Percentiles rank a stretch among this genome's conserved stretches.
phyloP scores from a whole-genome alignment of 2,113 vertebrate species.

The Embiotoca jacksoni region DNA sequence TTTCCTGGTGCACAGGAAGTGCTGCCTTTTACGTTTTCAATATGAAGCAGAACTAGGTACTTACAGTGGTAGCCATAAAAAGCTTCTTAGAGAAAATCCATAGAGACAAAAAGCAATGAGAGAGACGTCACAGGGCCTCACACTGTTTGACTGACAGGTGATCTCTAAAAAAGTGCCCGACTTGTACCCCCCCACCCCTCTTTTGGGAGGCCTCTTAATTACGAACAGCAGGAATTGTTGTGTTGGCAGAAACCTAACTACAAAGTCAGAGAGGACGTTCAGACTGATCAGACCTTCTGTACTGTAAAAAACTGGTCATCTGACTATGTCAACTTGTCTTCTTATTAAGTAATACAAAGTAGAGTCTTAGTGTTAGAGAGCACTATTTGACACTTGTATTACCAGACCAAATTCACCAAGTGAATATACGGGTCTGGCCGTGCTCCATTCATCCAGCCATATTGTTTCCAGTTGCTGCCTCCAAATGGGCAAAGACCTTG shows the following conservation, averaged over 20 bases:
- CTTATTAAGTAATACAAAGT: not conserved
- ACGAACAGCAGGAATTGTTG: constrained; percentile 34
- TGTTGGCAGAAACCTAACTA: not conserved
- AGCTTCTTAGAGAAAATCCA: not conserved
- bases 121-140: not conserved
- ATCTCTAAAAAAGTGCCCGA: not conserved
- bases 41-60: not conserved
- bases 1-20: not conserved
- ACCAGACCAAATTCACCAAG: too few relatives aligned
- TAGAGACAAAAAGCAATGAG: not conserved
- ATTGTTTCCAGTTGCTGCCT: too few relatives aligned
- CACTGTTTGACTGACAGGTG: constrained; percentile 24
- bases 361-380: not conserved
- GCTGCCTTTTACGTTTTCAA: too few relatives aligned
- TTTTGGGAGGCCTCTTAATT: constrained; percentile 1
- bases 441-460: too few relatives aligned
- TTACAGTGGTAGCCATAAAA: not conserved
- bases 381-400: too few relatives aligned
- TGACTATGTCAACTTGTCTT: not conserved
- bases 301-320: not conserved
- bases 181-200: not conserved
- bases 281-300: not conserved
- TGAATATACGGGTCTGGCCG: too few relatives aligned
- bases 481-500: too few relatives aligned
- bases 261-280: constrained; percentile 29